Evolutionary conservation across 53 echinoderm and acorn worm genomes (phyloP).

Genomic region (Paracentrotus lividus): DNA sequence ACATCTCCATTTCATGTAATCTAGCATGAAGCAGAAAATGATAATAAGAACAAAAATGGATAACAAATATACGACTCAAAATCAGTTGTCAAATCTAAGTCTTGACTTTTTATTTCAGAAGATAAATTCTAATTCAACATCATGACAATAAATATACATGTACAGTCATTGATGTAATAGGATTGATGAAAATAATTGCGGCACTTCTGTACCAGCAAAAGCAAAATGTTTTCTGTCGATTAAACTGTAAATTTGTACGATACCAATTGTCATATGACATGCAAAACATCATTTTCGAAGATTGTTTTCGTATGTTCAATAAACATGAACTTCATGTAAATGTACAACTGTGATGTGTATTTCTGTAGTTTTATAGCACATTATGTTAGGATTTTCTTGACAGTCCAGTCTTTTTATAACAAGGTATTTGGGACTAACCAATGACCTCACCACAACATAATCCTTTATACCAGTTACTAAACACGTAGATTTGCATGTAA

Average conservation of each 20-base stretch:
- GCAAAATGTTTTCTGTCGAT: background rate
- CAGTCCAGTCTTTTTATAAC: too few relatives aligned
- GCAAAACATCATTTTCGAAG: background rate
- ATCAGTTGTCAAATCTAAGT: background rate
- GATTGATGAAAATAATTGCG: background rate
- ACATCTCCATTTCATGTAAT: too few relatives aligned
- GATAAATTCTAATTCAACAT: background rate
- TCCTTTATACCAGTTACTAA: too few relatives aligned
- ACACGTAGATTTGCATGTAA: too few relatives aligned
- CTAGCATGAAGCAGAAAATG: too few relatives aligned
- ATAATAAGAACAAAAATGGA: too few relatives aligned
- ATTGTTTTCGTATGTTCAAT: slow-evolving; percentile 50
- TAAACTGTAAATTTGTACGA: slow-evolving; percentile 23
- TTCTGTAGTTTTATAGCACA: background rate
- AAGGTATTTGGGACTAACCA: too few relatives aligned
- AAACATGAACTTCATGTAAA: slow-evolving; percentile 51
- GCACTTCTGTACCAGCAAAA: background rate
- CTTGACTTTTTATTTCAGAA: background rate
- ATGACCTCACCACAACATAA: too few relatives aligned
- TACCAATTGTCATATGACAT: slow-evolving; percentile 18
- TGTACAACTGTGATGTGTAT: background rate
- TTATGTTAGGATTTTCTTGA: background rate
- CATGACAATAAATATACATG: background rate
- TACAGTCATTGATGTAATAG: background rate
- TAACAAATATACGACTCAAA: background rate